These are phyloP conservation scores for Emydoidea blandingii DNA, from an alignment of 2,797 vertebrate genomes.

Conservation along the genomic window DNA sequence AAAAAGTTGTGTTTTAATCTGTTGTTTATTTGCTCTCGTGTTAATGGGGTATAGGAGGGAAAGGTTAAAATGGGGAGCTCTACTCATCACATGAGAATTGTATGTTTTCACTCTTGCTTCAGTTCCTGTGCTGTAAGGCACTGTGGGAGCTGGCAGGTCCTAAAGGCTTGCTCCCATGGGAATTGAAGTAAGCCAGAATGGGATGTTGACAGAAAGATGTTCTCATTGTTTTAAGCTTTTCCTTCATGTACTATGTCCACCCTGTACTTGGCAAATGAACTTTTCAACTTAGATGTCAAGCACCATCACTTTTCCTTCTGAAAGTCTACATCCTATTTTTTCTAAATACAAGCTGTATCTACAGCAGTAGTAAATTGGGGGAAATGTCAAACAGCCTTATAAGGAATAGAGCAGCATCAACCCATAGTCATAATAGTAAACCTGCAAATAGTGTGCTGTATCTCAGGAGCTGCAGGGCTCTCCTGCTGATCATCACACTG, in stretches of 20 bases:
- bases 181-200: constrained; percentile 50
- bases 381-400: not conserved
- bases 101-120: constrained; percentile 5
- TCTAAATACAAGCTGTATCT: not conserved
- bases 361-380: not conserved
- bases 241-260: not conserved
- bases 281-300: not conserved
- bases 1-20: not conserved
- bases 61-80: constrained; percentile 39
- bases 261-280: constrained; percentile 34
- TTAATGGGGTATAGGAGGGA: constrained; percentile 51
- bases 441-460: not conserved
- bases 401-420: not conserved
- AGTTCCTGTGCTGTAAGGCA: constrained; percentile 4
- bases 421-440: not conserved
- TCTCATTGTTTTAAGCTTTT: constrained; percentile 39
- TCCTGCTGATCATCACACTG: not conserved
- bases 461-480: not conserved
- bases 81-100: not conserved
- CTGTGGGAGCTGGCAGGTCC: constrained; percentile 10
- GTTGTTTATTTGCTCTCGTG: constrained; percentile 2
- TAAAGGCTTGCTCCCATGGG: constrained; percentile 16
- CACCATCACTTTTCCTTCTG: not conserved
- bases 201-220: constrained; percentile 45
- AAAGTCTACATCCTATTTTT: not conserved